Percentiles rank a stretch among this genome's conserved stretches.
phyloP scores from a whole-genome alignment of 2,888 invertebrate species.

The Luffia ferchaultella region DNA sequence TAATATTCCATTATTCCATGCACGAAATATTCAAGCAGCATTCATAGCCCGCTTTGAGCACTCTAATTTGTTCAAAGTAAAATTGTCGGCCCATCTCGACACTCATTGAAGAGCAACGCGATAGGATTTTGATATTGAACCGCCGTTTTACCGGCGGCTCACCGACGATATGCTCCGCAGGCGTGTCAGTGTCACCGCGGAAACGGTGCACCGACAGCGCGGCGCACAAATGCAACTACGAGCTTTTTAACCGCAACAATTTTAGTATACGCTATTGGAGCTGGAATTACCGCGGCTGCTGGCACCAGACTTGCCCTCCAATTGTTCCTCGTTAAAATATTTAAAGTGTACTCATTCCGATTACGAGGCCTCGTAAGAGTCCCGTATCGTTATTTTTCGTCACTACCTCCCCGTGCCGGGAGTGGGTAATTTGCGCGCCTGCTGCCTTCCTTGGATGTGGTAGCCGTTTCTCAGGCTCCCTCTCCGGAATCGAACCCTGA shows the following conservation, averaged over 20 bases:
- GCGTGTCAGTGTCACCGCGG: slow-evolving; percentile 35
- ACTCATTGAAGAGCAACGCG: slow-evolving; percentile 27
- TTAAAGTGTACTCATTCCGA: slow-evolving; percentile 65
- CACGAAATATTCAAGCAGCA: slow-evolving; percentile 52
- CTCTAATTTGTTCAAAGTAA: slow-evolving; percentile 75
- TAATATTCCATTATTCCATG: slow-evolving; percentile 74
- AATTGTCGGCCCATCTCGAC: slow-evolving; percentile 42
- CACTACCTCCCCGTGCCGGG: slow-evolving; percentile 57
- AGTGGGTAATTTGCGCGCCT: slow-evolving; percentile 61
- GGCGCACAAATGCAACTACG: slow-evolving; percentile 62
- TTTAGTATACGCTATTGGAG: slow-evolving; percentile 75
- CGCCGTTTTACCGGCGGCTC: slow-evolving; percentile 21
- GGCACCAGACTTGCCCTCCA: slow-evolving; percentile 73
- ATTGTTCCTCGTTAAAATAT: slow-evolving; percentile 69
- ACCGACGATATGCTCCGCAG: slow-evolving; percentile 21
- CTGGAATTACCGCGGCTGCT: slow-evolving; percentile 78
- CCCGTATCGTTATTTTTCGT: slow-evolving; percentile 73
- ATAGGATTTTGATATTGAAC: slow-evolving; percentile 27
- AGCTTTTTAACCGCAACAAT: slow-evolving; percentile 75
- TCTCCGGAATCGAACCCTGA: slow-evolving; percentile 79
- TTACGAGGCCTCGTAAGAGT: slow-evolving; percentile 63
- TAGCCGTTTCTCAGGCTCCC: slow-evolving; percentile 76
- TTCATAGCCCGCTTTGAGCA: slow-evolving; percentile 70
- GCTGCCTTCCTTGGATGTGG: slow-evolving; percentile 78
- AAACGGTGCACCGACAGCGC: slow-evolving; percentile 51